Conservation (phyloP, 1,140 invertebrate genomes). For the Meteorus sp. region DNA sequence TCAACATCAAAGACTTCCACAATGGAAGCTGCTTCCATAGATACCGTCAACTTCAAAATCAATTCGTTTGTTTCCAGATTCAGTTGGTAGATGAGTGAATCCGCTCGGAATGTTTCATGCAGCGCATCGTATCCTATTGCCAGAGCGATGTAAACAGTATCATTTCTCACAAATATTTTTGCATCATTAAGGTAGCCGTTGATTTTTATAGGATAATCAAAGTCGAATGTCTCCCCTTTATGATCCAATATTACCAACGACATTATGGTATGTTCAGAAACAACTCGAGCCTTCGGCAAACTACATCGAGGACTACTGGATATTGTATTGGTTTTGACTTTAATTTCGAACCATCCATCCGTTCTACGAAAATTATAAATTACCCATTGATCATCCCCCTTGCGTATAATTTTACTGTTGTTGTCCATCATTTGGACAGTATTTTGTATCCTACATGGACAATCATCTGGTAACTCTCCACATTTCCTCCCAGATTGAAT, state of each 20-base stretch:
- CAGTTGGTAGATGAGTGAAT: slow-evolving; percentile 38
- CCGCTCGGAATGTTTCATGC: slow-evolving; percentile 25
- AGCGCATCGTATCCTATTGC: slow-evolving; percentile 39
- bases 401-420: slow-evolving; percentile 10
- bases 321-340: slow-evolving; percentile 27
- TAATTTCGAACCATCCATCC: slow-evolving; percentile 26
- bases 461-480: slow-evolving; percentile 34
- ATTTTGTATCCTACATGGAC: slow-evolving; percentile 38
- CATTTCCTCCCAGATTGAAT: slow-evolving; percentile 34
- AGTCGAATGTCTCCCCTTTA: neutral
- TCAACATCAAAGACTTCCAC: slow-evolving; percentile 35
- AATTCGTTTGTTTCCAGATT: slow-evolving; percentile 24
- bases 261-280: slow-evolving; percentile 30
- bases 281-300: neutral
- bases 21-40: slow-evolving; percentile 32
- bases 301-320: slow-evolving; percentile 33
- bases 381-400: slow-evolving; percentile 11
- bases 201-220: slow-evolving; percentile 11
- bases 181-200: slow-evolving; percentile 37
- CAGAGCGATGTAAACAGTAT: slow-evolving; percentile 32
- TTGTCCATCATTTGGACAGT: slow-evolving; percentile 26
- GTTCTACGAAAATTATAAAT: slow-evolving; percentile 34
- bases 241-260: slow-evolving; percentile 24
- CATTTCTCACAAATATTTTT: slow-evolving; percentile 30
- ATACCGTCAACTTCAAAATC: slow-evolving; percentile 31